Evolutionary conservation across 2,113 vertebrate species (phyloP), one percentile per base, ranked within the genome.

Genomic region (Galbula dea): DNA sequence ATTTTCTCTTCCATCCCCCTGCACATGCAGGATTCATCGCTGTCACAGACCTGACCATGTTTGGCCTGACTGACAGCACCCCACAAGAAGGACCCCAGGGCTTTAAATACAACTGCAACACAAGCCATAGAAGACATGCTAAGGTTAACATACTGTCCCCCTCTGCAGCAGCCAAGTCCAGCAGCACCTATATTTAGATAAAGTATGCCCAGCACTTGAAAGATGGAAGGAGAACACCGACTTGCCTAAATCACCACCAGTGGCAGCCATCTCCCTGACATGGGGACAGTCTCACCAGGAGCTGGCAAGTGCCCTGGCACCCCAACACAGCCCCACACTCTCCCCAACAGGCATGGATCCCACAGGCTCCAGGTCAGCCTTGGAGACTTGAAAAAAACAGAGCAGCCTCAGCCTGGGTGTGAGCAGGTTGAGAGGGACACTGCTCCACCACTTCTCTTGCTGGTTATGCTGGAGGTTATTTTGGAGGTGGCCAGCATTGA

Each of bases 101-200:
- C 94, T 89, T 87, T 93, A 95, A 97, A 96, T 95, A 95, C 5
- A 7, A 83, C 83, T 96, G 83, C 95, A 96, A 95, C 62, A 27
- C 54, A 89, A 96, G 94, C 94, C 89, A 90, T 81, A 39, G 5
- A 67, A 83, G 88, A 91, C 89, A 48, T 16, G 12, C 88, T 73
- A 93, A 97, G 96, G 97, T 96, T 97, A 96, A 61, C 86, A 58
- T 43, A 79, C 94, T 91, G 91, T 96, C 95, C 92, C 81, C 67
- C 83, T 88, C 72, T 1, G 0, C 85, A 76, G 88, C 93, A 94
- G 96, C 92, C 78, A 94, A 94, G 46, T 61, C 81, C 39, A 66
- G 79, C 85, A 49, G n/a, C 93, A 14, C 27, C 96, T 97, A 97
- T 97, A 97, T 97, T 97, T 98, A 98, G 97, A 69, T 75, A 49